phyloP scores from a whole-genome alignment of 2,113 vertebrate species.

The Aptenodytes patagonicus region DNA sequence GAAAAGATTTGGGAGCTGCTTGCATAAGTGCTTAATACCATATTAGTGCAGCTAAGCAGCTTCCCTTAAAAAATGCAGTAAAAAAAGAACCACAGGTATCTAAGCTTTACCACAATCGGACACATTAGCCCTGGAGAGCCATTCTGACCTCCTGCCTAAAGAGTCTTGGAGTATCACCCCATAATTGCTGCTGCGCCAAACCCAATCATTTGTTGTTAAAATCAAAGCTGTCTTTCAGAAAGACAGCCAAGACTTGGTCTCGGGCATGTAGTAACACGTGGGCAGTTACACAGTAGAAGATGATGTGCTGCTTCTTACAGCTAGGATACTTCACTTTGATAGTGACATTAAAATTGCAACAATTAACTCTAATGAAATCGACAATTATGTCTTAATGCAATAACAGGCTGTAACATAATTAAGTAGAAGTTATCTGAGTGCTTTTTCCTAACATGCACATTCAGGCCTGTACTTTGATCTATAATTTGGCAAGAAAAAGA shows the following conservation, averaged over 20 bases:
- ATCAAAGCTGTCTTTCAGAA: not conserved
- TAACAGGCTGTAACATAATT: constrained; percentile 11
- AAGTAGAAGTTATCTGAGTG: constrained; percentile 11
- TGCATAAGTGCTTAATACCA: not conserved
- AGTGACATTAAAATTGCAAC: constrained; percentile 45
- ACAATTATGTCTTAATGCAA: constrained; percentile 45
- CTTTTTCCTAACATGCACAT: not conserved
- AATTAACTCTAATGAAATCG: constrained; percentile 54
- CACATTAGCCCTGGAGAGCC: not conserved
- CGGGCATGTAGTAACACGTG: not conserved
- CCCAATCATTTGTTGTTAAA: not conserved
- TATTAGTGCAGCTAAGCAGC: accelerated
- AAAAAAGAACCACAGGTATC: not conserved
- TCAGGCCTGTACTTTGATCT: constrained; percentile 17
- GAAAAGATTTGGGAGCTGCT: not conserved
- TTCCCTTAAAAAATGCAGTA: not conserved
- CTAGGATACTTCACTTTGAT: not conserved
- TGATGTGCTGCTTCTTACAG: not conserved
- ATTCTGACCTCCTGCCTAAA: not conserved
- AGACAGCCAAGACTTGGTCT: not conserved
- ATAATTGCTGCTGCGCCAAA: not conserved
- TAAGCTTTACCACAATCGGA: not conserved
- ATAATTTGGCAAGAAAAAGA: not conserved
- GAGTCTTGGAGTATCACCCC: not conserved
- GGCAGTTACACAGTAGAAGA: not conserved